Evolutionary conservation across 2,113 vertebrate genomes (phyloP).

Genomic region (Rhagologus leucostigma): DNA sequence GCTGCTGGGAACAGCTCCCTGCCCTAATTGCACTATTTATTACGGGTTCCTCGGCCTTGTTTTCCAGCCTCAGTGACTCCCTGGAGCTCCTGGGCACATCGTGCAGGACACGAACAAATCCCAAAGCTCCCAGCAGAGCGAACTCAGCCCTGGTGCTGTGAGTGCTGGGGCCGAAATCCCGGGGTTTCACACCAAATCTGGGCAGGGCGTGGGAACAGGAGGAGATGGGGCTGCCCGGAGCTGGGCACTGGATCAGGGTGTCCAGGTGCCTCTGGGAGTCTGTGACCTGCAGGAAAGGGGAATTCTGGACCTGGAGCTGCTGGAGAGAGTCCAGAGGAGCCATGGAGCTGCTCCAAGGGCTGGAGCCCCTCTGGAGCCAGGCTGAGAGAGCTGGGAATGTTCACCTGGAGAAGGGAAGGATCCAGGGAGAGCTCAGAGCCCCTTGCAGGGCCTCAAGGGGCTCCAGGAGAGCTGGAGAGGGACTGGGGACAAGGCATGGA

Average conservation of each 20-base stretch:
- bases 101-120: no score
- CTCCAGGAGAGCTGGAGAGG: not conserved
- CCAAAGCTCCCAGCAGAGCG: not conserved
- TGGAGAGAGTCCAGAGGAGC: not conserved
- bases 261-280: not conserved
- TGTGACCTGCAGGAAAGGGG: not conserved
- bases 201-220: accelerated
- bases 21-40: no score
- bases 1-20: not conserved
- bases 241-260: accelerated
- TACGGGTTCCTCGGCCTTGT: not conserved
- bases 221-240: not conserved
- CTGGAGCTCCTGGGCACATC: not conserved
- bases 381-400: not conserved
- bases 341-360: not conserved
- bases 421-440: not conserved
- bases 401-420: not conserved
- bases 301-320: not conserved
- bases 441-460: not conserved
- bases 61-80: not conserved
- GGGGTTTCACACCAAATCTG: accelerated
- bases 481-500: not conserved
- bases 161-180: accelerated
- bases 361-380: not conserved
- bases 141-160: not conserved